phyloP scores from a whole-genome alignment of 2,797 vertebrate species.

The Catharus ustulatus region DNA sequence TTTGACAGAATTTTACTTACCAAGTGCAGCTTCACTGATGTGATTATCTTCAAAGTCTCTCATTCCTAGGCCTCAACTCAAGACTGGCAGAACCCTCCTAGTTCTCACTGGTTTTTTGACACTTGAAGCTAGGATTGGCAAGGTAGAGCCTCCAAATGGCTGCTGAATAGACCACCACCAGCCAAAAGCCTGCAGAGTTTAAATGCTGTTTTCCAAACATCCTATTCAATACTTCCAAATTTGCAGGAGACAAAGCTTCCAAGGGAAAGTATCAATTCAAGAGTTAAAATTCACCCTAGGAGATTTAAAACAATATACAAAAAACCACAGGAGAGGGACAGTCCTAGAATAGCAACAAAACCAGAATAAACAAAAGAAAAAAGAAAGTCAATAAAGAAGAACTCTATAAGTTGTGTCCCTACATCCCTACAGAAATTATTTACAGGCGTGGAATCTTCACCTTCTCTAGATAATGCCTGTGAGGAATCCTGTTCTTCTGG shows the following conservation, averaged over 20 bases:
- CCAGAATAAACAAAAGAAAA: not conserved
- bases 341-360: constrained; percentile 2
- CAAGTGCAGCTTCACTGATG: not conserved
- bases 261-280: not conserved
- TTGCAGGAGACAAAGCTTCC: constrained; percentile 4
- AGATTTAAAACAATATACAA: not conserved
- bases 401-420: not conserved
- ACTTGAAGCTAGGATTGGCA: constrained; percentile 51
- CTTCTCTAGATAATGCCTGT: not conserved
- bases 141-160: constrained; percentile 21
- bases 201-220: constrained; percentile 43
- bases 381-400: not conserved
- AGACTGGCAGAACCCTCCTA: constrained; percentile 28
- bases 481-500: constrained; percentile 15
- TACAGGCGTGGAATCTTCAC: not conserved
- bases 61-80: constrained; percentile 50
- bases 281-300: not conserved
- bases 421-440: not conserved
- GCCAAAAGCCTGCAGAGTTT: constrained; percentile 33
- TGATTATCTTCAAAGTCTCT: constrained; percentile 48
- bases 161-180: constrained; percentile 3
- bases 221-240: not conserved
- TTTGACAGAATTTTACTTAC: constrained; percentile 54
- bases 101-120: constrained; percentile 31
- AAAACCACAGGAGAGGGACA: not conserved